Evolutionary conservation across 2,888 invertebrate genomes (phyloP), one percentile per base, ranked within the genome.

Genomic region (Ectemnius continuus): DNA sequence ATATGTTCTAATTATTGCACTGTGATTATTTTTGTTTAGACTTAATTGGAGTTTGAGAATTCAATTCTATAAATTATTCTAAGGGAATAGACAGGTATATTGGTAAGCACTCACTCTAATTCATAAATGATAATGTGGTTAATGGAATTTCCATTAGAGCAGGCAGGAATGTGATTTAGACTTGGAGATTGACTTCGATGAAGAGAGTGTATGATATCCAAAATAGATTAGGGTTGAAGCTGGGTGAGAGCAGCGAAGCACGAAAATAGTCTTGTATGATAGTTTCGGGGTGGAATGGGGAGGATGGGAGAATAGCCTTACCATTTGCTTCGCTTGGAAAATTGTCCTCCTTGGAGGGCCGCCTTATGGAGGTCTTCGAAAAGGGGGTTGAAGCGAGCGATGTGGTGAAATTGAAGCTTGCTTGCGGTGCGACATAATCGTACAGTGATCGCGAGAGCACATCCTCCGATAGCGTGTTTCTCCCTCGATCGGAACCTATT

Each of bases 401-500:
- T n/a, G 63, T 65, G 70, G 60, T 70, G 73, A 80, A 80, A 82
- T 82, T 82, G 81, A 73, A 58, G 62, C 60, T 57, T 61, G 65
- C 61, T 72, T 70, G 71, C 57, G 61, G 70, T 56, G 67, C 68
- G 64, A 77, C 77, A 83, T 85, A 86, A 87, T 84, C 85, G 80
- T 84, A 83, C 71, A 36, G 71, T 59, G 72, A 75, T 70, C 66
- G 76, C 70, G 63, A 80, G 81, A 76, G 74, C 78, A 78, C 11
- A 52, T 52, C 52, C n/a, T 52, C 6, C n/a, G 52, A 16, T 14
- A 52, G 52, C 52, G 5, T 14, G 52, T 52, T 16, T 52, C 52
- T 13, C 16, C 64, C 73, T 61, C 81, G 83, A 85, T 86, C 82
- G 82, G 83, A 79, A 85, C 73, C 74, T 84, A 77, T 82, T 86